Percentiles rank a stretch among this genome's conserved stretches.
phyloP scores from a whole-genome alignment of 2,113 vertebrate genomes.

The Nerophis lumbriciformis region DNA sequence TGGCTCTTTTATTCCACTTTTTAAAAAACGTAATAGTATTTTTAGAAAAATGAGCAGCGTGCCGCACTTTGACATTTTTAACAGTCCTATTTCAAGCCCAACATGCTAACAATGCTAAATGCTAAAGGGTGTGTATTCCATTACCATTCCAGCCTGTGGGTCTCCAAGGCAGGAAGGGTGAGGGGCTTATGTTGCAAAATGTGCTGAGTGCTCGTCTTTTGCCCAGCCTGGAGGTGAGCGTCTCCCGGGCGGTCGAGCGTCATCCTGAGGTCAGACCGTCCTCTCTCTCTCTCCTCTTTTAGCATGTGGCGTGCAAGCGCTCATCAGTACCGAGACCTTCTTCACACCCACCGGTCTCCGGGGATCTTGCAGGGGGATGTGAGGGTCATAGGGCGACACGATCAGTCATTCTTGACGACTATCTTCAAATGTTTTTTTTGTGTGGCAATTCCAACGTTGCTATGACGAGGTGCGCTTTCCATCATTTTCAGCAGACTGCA shows the following conservation, averaged over 20 bases:
- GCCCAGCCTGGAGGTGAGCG: neutral
- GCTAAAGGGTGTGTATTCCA: too few relatives aligned
- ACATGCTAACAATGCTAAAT: too few relatives aligned
- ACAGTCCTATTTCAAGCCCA: too few relatives aligned
- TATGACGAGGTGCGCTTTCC: too few relatives aligned
- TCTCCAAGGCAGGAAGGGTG: neutral
- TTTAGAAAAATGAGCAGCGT: too few relatives aligned
- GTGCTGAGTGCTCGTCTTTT: slow-evolving; percentile 3
- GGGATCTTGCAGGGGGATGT: slow-evolving; percentile 21
- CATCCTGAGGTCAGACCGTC: slow-evolving; percentile 46
- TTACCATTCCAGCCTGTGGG: neutral
- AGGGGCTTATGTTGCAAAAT: neutral
- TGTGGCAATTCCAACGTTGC: too few relatives aligned
- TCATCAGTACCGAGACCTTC: slow-evolving; percentile 58
- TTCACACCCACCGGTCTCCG: slow-evolving; percentile 41
- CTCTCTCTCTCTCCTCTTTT: neutral
- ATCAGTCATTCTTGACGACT: too few relatives aligned
- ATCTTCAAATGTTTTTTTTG: too few relatives aligned
- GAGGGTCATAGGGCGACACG: slow-evolving; percentile 35
- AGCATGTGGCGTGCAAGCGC: slow-evolving; percentile 29
- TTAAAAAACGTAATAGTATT: too few relatives aligned
- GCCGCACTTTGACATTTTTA: too few relatives aligned
- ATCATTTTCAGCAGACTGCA: too few relatives aligned
- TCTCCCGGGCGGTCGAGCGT: neutral
- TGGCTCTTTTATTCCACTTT: too few relatives aligned